Evolutionary conservation across 2,888 invertebrate genomes (phyloP), one percentile per base, ranked within the genome.

Genomic region (Coleophora flavipennella): DNA sequence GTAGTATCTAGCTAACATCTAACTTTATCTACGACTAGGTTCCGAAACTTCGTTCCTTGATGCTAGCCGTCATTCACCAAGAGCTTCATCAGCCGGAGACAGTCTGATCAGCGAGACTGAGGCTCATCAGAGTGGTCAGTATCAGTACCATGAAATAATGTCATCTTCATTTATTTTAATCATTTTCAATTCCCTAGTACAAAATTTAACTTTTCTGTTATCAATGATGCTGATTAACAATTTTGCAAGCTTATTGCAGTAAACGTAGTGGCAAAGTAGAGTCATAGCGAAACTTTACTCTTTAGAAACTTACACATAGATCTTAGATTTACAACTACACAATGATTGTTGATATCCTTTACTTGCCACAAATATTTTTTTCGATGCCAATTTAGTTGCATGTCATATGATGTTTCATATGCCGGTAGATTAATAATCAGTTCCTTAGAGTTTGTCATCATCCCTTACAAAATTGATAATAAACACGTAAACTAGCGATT

Each of bases 251-350:
- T 77, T 74, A 53, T 52, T 62, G 62, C 71, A 66, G 65, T 71
- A 63, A 50, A 57, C 59, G 75, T 80, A 80, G 80, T 84, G 81
- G 83, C 81, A 80, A 79, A 75, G 78, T 81, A 78, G 80, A 79
- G 74, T 84, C 83, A 81, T 78, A 75, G 83, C 83, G 83, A 84
- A 83, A 84, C 83, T 67, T 84, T 84, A 83, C 81, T 81, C 81
- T 62, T n/a, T n/a, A n/a, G n/a, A n/a, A n/a, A n/a, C n/a, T n/a
- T n/a, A n/a, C n/a, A n/a, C n/a, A n/a, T 77, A 53, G 60, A 70
- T 72, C 65, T 32, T 40, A 51, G 67, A 62, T 33, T 32, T n/a
- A n/a, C 26, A 35, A 12, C 11, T 11, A 8, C 3, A 41, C 10
- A 54, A 62, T 53, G 46, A 64, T 58, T 67, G 65, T 69, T 53